Evolutionary conservation across 2,797 vertebrate species (phyloP).

Genomic region (Heteromormyrus szaboi): DNA sequence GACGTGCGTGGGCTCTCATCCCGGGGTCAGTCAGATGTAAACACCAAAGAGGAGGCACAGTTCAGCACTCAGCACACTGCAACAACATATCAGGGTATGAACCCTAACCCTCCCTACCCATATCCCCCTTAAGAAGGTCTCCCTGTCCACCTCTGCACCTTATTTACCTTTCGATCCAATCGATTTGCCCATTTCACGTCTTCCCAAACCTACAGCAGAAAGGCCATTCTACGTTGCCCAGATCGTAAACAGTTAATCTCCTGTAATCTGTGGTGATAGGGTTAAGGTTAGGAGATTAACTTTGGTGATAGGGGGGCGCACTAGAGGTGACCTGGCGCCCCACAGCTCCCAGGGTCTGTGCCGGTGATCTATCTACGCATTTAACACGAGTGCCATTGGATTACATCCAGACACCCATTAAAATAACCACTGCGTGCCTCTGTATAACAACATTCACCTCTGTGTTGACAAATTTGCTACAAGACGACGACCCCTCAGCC

Average conservation of each 20-base stretch:
- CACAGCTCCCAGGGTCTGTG: conserved; percentile 1
- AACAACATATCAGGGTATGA: conserved; percentile 16
- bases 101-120: background rate
- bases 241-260: conserved; percentile 27
- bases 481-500: background rate
- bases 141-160: background rate
- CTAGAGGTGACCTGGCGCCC: conserved; percentile 17
- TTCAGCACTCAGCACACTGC: background rate
- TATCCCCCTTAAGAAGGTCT: conserved; percentile 9
- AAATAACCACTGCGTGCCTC: background rate
- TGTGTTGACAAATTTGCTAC: background rate
- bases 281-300: background rate
- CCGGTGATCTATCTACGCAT: conserved; percentile 19
- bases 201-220: background rate
- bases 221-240: background rate
- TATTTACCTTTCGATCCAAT: conserved; percentile 25
- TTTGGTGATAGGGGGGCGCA: conserved; percentile 3
- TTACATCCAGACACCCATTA: conserved; percentile 21
- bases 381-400: conserved; percentile 8
- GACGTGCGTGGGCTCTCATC: conserved; percentile 26
- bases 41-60: conserved; percentile 19
- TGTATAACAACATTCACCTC: background rate
- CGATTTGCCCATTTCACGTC: conserved; percentile 15
- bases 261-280: conserved; percentile 26
- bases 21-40: conserved; percentile 27